Percentiles rank a stretch among this genome's conserved stretches.
These are phyloP conservation scores for Nasonia vitripennis DNA, from an alignment of 1,140 invertebrate species.

Conservation along the genomic window DNA sequence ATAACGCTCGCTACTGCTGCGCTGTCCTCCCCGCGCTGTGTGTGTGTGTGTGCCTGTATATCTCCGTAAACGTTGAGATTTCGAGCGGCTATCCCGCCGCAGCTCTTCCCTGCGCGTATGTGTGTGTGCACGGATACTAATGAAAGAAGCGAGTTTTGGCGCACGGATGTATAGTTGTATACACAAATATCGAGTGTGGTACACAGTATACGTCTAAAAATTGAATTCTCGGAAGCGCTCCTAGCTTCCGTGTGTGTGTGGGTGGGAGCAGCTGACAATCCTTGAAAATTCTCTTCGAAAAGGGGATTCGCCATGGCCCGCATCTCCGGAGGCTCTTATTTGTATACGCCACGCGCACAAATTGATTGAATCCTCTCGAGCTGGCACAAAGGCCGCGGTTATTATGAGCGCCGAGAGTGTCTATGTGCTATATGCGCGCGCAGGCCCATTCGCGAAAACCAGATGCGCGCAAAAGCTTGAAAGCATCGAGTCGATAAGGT, in stretches of 20 bases:
- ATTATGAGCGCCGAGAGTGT: background rate
- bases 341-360: background rate
- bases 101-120: too few species aligned
- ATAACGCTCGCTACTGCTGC: background rate
- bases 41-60: background rate
- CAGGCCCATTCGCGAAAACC: too few species aligned
- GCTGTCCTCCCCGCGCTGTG: background rate
- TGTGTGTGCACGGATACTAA: too few species aligned
- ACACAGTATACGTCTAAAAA: too few species aligned
- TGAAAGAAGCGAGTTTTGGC: too few species aligned
- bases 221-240: too few species aligned
- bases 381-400: background rate
- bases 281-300: background rate
- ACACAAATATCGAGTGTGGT: too few species aligned
- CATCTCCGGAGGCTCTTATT: background rate
- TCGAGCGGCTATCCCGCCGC: background rate
- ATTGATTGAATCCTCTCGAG: slow-evolving; percentile 23
- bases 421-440: background rate
- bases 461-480: background rate
- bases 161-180: too few species aligned
- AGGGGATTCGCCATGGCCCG: background rate
- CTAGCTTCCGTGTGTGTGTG: too few species aligned
- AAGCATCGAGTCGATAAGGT: slow-evolving; percentile 12
- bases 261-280: too few species aligned
- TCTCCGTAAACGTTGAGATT: background rate